Base-by-base conservation (phyloP, 23 tunicate genomes). In the Ciona savignyi region DNA sequence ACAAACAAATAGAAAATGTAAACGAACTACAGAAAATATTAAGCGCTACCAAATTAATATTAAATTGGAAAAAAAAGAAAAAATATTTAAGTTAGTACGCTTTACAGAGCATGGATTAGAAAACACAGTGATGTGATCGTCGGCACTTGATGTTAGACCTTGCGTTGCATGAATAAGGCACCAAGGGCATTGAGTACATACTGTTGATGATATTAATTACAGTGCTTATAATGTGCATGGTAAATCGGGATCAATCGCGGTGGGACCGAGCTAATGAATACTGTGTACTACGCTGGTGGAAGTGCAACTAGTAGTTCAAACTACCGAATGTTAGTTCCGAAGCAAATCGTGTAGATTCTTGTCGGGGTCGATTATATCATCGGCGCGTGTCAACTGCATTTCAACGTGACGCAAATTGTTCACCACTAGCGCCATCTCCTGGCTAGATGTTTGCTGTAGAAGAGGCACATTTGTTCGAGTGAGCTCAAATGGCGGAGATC, bases 401-500 rank as follows among this genome's bases (percentile, higher is more conserved):
- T 91, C 97, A 6, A 91, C 78, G 25, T 77, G 83, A 0, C 97
- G 82, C 49, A 91, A 70, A 51, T 91, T 91, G 66, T 85, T 91
- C 62, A 91, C 86, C 33, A 91, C 78, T 35, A 69, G n/a, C 27
- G 97, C 97, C 97, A 91, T 91, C 51, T 91, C 97, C 72, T 85
- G 83, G 24, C 86, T 68, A 0, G 83, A 71, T 2, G 97, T 91
- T 34, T 91, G 97, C 80, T 85, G 97, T 35, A 91, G 69, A 11
- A 91, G 83, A 27, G 97, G 97, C 9, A 91, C 97, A 30, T 91
- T 81, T 30, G 87, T 74, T 72, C 70, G 71, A 22, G 82, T 60
- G 2, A 70, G 23, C 23, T 80, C 91, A 26, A 67, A 82, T 28
- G 86, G 76, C 22, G 81, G 68, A 15, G 83, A 73, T 1, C 91